Conservation (phyloP, 2,888 invertebrate species). For the Teleiodes luculella region DNA sequence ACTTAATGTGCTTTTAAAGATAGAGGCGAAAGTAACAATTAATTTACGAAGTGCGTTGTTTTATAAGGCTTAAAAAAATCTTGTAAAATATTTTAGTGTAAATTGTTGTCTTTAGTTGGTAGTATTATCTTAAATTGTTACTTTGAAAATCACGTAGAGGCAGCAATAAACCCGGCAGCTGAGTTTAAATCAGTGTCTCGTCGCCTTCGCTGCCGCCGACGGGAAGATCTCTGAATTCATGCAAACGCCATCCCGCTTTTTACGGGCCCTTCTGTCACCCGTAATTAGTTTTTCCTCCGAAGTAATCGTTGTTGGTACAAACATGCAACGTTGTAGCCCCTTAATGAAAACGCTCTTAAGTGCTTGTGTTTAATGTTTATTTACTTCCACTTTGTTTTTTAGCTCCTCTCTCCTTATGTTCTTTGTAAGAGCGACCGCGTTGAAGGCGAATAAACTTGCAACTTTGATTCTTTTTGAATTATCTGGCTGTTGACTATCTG, state of each 20-base stretch:
- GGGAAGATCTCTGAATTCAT: slow-evolving; percentile 25
- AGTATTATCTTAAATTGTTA: no score
- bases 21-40: no score
- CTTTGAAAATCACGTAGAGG: neutral
- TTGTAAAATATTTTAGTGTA: no score
- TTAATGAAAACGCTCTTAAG: slow-evolving; percentile 73
- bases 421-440: slow-evolving; percentile 42
- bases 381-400: slow-evolving; percentile 68
- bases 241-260: slow-evolving; percentile 33
- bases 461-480: slow-evolving; percentile 48
- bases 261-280: slow-evolving; percentile 51
- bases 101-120: no score
- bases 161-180: neutral
- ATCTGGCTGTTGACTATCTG: slow-evolving; percentile 31
- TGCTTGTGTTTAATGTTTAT: slow-evolving; percentile 69
- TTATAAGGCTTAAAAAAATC: no score
- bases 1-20: no score
- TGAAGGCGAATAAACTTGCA: slow-evolving; percentile 38
- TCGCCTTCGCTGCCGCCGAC: neutral
- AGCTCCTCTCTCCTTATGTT: slow-evolving; percentile 43
- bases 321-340: slow-evolving; percentile 68
- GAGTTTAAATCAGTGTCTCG: neutral
- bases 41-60: no score
- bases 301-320: slow-evolving; percentile 61
- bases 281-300: slow-evolving; percentile 68